A percentile compares a stretch with the other conserved stretches of the same genome.
Conservation (phyloP, 2,113 vertebrate species). For the Porphyrio hochstetteri region DNA sequence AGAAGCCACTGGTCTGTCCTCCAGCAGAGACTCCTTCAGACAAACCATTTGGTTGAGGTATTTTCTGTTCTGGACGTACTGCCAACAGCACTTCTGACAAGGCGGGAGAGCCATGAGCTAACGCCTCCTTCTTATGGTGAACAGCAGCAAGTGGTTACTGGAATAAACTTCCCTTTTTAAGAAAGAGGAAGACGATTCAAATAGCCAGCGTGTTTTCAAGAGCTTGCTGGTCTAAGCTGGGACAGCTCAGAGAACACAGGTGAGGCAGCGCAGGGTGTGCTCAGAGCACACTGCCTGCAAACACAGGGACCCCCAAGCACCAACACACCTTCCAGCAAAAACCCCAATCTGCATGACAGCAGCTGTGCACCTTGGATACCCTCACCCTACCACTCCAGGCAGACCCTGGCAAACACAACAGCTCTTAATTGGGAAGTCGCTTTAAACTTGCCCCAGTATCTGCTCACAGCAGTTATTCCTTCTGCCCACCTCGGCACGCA, state of each 20-base stretch:
- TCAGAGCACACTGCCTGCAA: fast-evolving
- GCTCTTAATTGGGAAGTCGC: not conserved
- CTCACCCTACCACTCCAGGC: not conserved
- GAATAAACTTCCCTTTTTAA: not conserved
- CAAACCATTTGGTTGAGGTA: not conserved
- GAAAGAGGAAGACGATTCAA: not conserved
- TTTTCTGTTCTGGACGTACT: not conserved
- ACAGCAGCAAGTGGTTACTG: not conserved
- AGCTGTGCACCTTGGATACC: fast-evolving
- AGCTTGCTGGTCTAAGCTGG: not conserved
- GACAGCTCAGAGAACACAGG: fast-evolving
- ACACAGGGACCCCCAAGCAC: fast-evolving
- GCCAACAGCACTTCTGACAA: fast-evolving
- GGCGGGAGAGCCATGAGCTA: fast-evolving
- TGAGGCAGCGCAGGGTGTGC: fast-evolving
- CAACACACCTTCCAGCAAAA: not conserved
- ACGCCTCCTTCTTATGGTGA: not conserved
- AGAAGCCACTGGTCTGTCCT: not conserved
- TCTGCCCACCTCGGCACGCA: fast-evolving
- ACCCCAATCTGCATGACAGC: too few species aligned
- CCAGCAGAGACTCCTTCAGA: not conserved
- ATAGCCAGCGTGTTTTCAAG: not conserved
- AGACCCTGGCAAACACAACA: not conserved
- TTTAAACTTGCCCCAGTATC: not conserved
- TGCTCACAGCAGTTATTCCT: fast-evolving